Base-by-base conservation (phyloP, 2,888 invertebrate genomes). In the Petrolisthes cinctipes region DNA sequence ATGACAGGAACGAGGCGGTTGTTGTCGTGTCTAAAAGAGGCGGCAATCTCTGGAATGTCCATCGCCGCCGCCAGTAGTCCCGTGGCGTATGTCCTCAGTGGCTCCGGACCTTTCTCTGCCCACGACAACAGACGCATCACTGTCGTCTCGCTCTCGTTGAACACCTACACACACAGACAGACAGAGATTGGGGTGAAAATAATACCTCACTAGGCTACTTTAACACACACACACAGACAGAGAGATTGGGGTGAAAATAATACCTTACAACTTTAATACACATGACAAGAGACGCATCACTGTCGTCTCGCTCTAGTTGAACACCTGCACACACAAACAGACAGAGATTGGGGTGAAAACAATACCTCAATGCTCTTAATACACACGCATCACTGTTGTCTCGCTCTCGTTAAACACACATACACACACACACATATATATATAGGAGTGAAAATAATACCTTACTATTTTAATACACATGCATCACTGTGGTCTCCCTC, bases 1-100 rank as follows among this genome's bases (percentile, higher is more conserved):
- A 98, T 96, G 81, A 97, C 93, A 17, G 98, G 98, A 85, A 99
- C 97, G 92, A 98, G 93, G 92, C 95, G 95, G 81, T 96, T 95
- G 92, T 98, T 98, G 91, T 96, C 95, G 91, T 98, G 98, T 91
- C 97, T 96, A 92, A 96, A 97, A 92, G 96, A 96, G 4, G 97
- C 96, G 0, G 98, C 98, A 88, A 98, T 97, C 91, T 99, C 99
- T 91, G 97, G 97, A 4, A 98, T 96, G 93, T 99, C 99, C 98
- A 99, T 98, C 0, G 98, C 98, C 14, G 97, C 97, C 0, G 97
- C 98, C 54, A 99, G 93, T 23, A 99, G 94, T 0, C 98, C 99
- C 0, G 97, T 97, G 0, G 99, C 97, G 93, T 99, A 99, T 91
- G 97, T 97, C 92, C 97, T 96, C 71, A 99, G 94, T 0, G 98